Evolutionary conservation across 2,797 vertebrate species (phyloP), one percentile per base, ranked within the genome.

Genomic region (Macroramphosus scolopax): DNA sequence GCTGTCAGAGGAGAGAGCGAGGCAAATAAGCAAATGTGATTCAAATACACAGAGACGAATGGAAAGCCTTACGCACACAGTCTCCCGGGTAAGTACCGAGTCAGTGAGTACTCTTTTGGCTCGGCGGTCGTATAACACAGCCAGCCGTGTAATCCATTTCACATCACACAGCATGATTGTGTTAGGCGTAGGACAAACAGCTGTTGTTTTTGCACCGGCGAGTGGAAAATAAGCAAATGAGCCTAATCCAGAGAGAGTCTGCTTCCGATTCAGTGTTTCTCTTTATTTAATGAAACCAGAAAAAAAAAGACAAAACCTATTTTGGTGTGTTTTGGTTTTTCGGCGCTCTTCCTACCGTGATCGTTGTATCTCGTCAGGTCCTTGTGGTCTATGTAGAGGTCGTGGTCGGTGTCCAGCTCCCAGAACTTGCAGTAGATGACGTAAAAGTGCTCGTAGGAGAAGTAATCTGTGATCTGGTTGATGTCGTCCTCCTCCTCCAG

Each of bases 371-470:
- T 91, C 20, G 91, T 91, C 61, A 99, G 89, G 81, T 99, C 96
- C 43, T 93, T 95, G 77, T 94, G 93, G 85, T 95, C 94, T 43
- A 99, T 94, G 77, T 95, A 99, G 60, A 99, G 92, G 77, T 99
- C 96, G 9, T 99, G 97, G 80, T 99, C 97, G 31, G 92, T 93
- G 86, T 99, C 97, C 84, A 99, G 87, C 87, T 99, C 97, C 97
- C 97, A 99, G 85, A 99, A 99, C 85, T 98, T 99, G 92, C 97
- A 99, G 84, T 99, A 99, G 89, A 99, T 98, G 51, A 99, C 97
- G 63, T 99, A 99, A 76, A 99, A 99, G 75, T 99, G 97, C 71
- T 99, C 96, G 0, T 99, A 99, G 60, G 97, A 99, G 89, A 99
- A 99, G 87, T 98, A 99, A 88, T 99, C 97, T 15, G 97, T 98